Base-by-base conservation (phyloP, 2,888 invertebrate species). In the Philereme transversata region DNA sequence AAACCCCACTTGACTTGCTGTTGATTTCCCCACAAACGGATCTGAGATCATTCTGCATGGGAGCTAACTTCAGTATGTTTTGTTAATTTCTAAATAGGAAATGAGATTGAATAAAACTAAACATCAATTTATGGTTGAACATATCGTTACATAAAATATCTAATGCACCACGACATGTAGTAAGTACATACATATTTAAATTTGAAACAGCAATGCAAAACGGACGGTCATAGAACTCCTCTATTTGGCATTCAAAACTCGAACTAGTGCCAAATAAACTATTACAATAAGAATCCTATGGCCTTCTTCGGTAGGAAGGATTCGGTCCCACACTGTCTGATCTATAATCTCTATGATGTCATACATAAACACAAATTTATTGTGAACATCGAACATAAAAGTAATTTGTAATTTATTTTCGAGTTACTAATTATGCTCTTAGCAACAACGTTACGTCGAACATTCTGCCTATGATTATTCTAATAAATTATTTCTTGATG, bases 241-340 rank as follows among this genome's bases (percentile, higher is more conserved):
- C 87, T 87, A 86, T 87, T 90, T 91, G 84, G 87, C 87, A 90
- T 90, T 88, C 90, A 84, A 69, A 68, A 74, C 75, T 75, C 77
- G 75, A 77, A 75, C 81, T 77, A 78, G 79, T 84, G 88, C 90
- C 90, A 90, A 90, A 90, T 88, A 86, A 83, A 88, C 80, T 80
- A 88, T 86, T 81, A 90, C 88, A 91, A 90, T 90, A 82, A 79
- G 83, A 83, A 86, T 84, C 82, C 81, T 83, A 76, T 71, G 72
- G 76, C 80, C 83, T 79, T 82, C 82, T 76, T 72, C 68, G 76
- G 68, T 62, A 69, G 74, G 73, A 82, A 79, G 79, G 43, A 78
- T 74, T 79, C 68, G 85, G 88, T 88, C 86, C 88, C 87, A 87
- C 83, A 86, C 83, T 87, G 87, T 89, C 90, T 90, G 82, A 83